Percentiles rank a stretch among this genome's conserved stretches.
Evolutionary conservation across 2,797 vertebrate species (phyloP).

Genomic region (Peromyscus melanophrys): DNA sequence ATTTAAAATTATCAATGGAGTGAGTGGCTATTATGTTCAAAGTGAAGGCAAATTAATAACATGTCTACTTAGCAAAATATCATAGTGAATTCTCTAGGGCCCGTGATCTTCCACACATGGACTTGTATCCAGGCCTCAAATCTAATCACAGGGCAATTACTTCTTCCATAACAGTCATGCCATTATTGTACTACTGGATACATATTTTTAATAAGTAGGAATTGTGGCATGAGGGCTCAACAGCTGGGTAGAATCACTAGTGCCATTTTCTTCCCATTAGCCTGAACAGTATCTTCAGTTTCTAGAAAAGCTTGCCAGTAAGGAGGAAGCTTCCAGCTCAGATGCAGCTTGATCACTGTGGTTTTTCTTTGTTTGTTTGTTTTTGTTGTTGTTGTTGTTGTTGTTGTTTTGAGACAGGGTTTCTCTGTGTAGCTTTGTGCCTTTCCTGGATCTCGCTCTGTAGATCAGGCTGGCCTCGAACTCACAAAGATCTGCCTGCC

Average conservation of each 20-base stretch:
- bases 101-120: neutral
- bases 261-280: neutral
- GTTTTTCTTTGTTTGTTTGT: no score
- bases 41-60: neutral
- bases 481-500: no score
- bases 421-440: no score
- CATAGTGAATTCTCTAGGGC: no score
- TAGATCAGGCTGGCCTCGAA: no score
- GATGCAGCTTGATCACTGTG: no score
- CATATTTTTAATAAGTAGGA: neutral
- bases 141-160: neutral
- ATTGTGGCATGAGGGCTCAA: neutral
- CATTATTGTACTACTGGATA: neutral
- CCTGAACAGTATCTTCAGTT: neutral
- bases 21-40: fast-evolving
- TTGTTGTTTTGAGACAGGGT: no score
- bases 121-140: neutral
- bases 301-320: neutral
- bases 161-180: neutral
- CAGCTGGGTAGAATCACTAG: no score
- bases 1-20: neutral
- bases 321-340: neutral
- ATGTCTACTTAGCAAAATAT: no score
- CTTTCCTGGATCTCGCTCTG: no score
- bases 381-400: no score